Conservation (phyloP, 2,797 vertebrate genomes). For the Artibeus lituratus region DNA sequence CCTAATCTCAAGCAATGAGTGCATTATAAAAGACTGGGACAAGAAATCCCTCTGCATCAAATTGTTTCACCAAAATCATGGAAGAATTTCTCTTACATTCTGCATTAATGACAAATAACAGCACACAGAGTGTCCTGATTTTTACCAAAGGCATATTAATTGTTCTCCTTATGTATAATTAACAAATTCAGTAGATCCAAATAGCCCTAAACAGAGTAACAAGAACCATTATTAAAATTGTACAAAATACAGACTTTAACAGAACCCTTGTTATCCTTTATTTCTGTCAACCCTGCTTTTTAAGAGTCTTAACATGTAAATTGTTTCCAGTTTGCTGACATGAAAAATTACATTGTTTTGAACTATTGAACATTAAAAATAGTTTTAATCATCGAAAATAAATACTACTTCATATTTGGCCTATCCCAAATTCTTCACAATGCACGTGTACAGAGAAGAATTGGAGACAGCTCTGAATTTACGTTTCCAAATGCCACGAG, state of each 20-base stretch:
- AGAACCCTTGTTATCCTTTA: conserved; percentile 17
- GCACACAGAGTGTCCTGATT: background rate
- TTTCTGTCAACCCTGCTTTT: background rate
- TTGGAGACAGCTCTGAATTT: background rate
- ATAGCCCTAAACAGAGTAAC: background rate
- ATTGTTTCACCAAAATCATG: background rate
- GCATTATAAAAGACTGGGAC: background rate
- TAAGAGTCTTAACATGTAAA: background rate
- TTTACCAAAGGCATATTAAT: background rate
- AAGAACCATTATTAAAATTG: conserved; percentile 10
- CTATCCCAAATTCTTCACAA: background rate
- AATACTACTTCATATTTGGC: background rate
- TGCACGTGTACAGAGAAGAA: background rate
- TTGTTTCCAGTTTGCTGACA: background rate
- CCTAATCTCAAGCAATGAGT: background rate
- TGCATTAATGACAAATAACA: background rate
- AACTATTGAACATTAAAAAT: conserved; percentile 7
- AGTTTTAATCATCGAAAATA: conserved; percentile 8
- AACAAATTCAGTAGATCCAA: background rate
- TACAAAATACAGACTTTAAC: background rate
- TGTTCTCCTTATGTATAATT: background rate
- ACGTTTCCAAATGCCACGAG: background rate
- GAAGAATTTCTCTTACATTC: background rate
- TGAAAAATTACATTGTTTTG: conserved; percentile 10
- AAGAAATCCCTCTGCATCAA: background rate